phyloP scores from a whole-genome alignment of 1,140 invertebrate species.

The Drosophila chauvacae region DNA sequence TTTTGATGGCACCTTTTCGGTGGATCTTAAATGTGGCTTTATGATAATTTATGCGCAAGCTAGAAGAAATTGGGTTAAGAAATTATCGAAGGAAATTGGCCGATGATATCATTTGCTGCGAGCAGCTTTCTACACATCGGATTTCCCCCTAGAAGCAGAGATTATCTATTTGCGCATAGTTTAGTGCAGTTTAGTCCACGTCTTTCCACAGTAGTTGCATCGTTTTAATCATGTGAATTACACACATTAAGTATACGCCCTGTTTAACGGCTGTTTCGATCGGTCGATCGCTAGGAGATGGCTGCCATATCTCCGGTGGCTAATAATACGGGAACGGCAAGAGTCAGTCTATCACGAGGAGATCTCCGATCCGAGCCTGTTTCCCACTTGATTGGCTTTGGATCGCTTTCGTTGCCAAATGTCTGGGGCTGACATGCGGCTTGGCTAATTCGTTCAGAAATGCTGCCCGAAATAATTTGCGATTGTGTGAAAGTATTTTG shows the following conservation, averaged over 20 bases:
- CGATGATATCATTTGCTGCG: conserved; percentile 37
- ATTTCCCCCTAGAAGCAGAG: conserved; percentile 25
- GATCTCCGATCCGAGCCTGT: conserved; percentile 41
- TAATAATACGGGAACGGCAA: conserved; percentile 46
- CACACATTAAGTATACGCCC: conserved; percentile 48
- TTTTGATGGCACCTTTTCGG: conserved; percentile 32
- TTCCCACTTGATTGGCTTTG: conserved; percentile 65
- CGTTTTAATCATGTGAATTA: conserved; percentile 37
- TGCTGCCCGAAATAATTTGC: conserved; percentile 78
- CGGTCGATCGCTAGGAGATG: conserved; percentile 45
- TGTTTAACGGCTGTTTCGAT: conserved; percentile 34
- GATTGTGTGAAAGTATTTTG: conserved; percentile 75
- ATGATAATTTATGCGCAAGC: conserved; percentile 42
- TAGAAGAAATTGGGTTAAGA: conserved; percentile 43
- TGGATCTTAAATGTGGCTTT: conserved; percentile 23
- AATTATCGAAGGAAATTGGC: conserved; percentile 53
- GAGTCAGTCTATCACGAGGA: conserved; percentile 61
- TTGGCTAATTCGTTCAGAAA: conserved; percentile 76
- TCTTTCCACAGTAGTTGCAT: conserved; percentile 5
- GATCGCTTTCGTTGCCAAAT: conserved; percentile 72
- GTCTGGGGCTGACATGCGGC: conserved; percentile 63
- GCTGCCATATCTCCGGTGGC: conserved; percentile 37
- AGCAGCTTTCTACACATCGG: conserved; percentile 42
- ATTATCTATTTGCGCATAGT: conserved; percentile 12
- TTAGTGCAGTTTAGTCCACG: conserved; percentile 46